Percentiles rank a stretch among this genome's conserved stretches.
Conservation (phyloP, 2,888 invertebrate genomes). For the Neoitamus cyanurus region DNA sequence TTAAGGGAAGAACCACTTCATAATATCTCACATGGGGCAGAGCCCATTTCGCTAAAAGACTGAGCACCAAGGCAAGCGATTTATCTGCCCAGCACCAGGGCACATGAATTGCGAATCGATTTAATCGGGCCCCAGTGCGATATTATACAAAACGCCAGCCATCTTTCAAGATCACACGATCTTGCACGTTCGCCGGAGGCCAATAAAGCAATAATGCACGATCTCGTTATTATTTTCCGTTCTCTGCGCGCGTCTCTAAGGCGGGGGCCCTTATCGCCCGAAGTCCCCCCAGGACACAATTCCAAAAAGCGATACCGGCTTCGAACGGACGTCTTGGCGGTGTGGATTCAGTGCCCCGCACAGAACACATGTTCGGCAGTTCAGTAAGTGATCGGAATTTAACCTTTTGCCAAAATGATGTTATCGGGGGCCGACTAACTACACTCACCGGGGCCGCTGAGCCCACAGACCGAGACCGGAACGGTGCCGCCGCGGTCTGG, state of each 20-base stretch:
- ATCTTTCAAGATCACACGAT: slow-evolving; percentile 47
- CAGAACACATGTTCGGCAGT: slow-evolving; percentile 46
- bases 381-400: slow-evolving; percentile 41
- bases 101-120: slow-evolving; percentile 42
- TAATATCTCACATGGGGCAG: slow-evolving; percentile 26
- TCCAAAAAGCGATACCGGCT: not conserved
- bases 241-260: slow-evolving; percentile 4
- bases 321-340: not conserved
- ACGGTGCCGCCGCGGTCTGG: not conserved
- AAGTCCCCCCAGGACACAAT: slow-evolving; percentile 3
- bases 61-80: not conserved
- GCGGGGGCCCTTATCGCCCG: slow-evolving; percentile 29
- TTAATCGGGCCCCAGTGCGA: slow-evolving; percentile 30
- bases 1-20: slow-evolving; percentile 33
- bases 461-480: not conserved
- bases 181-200: slow-evolving; percentile 44
- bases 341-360: not conserved
- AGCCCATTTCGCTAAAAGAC: slow-evolving; percentile 28
- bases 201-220: slow-evolving; percentile 50
- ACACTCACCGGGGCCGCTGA: not conserved
- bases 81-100: not conserved
- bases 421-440: not conserved
- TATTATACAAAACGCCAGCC: slow-evolving; percentile 31
- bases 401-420: slow-evolving; percentile 41
- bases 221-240: slow-evolving; percentile 50